Evolutionary conservation across 2,113 vertebrate genomes (phyloP).

Genomic region (Oceanodroma tethys): DNA sequence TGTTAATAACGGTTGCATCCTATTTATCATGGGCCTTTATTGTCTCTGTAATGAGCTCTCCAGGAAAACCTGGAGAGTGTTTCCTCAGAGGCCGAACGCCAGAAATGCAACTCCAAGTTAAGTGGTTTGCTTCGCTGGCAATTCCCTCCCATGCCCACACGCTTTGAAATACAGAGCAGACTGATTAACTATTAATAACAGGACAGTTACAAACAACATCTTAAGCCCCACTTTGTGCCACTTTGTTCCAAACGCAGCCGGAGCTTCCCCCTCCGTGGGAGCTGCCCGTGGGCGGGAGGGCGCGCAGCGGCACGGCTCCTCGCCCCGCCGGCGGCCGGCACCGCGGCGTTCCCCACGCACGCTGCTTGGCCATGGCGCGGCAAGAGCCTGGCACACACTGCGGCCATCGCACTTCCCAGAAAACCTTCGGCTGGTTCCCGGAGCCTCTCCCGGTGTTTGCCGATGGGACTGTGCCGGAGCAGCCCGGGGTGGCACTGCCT

Average conservation of each 20-base stretch:
- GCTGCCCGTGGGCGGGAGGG: rapidly evolving
- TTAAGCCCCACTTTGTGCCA: background rate
- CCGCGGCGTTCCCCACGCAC: rapidly evolving
- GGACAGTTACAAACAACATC: background rate
- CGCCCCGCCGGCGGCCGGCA: background rate
- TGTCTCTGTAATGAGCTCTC: constrained; percentile 61
- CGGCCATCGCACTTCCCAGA: background rate
- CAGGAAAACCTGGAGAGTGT: constrained; percentile 53
- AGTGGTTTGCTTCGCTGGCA: background rate
- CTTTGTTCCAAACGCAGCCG: rapidly evolving
- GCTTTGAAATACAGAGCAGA: background rate
- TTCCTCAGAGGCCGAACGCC: constrained; percentile 24
- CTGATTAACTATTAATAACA: background rate
- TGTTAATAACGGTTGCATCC: constrained; percentile 48
- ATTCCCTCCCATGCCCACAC: background rate
- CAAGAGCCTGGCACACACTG: background rate
- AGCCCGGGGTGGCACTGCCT: background rate
- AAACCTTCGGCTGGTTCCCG: background rate
- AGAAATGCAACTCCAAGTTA: constrained; percentile 21
- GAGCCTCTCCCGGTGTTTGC: background rate
- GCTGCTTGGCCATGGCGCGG: background rate
- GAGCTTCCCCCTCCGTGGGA: background rate
- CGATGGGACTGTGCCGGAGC: rapidly evolving
- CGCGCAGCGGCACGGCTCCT: rapidly evolving
- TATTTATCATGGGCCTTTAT: constrained; percentile 45